A percentile compares a stretch with the other conserved stretches of the same genome.
Evolutionary conservation across 2,888 invertebrate species (phyloP).

Genomic region (Torymus tubicola): DNA sequence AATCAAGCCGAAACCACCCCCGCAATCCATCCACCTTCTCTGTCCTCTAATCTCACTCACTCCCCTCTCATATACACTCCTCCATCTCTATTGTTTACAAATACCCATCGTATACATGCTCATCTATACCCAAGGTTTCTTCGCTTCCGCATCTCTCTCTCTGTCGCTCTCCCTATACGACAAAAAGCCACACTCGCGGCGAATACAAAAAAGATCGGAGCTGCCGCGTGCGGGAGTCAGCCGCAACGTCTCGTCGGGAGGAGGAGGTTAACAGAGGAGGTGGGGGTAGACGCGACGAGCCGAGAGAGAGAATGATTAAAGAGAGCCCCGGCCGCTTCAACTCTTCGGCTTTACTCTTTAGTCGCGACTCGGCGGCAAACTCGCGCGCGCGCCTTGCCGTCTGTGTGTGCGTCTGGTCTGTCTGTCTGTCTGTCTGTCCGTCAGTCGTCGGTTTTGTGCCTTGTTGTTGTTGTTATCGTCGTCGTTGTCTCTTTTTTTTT

Average conservation of each 20-base stretch:
- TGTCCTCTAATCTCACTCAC: too few relatives aligned
- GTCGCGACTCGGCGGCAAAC: slow-evolving; percentile 49
- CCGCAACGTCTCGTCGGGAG: background rate
- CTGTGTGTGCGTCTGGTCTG: background rate
- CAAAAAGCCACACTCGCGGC: too few relatives aligned
- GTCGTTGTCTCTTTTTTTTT: background rate
- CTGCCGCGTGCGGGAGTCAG: too few relatives aligned
- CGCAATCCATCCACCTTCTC: too few relatives aligned
- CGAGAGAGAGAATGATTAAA: slow-evolving; percentile 37
- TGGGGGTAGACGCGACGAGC: background rate
- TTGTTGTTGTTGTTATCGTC: background rate
- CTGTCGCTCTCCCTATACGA: too few relatives aligned
- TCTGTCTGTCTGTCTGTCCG: background rate
- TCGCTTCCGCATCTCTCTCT: too few relatives aligned
- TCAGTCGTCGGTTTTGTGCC: background rate
- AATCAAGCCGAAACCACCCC: too few relatives aligned
- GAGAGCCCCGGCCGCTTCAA: slow-evolving; percentile 34
- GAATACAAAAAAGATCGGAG: too few relatives aligned
- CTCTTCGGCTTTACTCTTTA: slow-evolving; percentile 33
- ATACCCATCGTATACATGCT: too few relatives aligned
- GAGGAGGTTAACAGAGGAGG: background rate
- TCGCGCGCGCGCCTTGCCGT: slow-evolving; percentile 26
- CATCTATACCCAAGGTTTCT: too few relatives aligned
- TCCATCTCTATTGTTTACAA: too few relatives aligned
- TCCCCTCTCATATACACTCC: too few relatives aligned